Evolutionary conservation across 2,113 vertebrate species (phyloP), one percentile per base, ranked within the genome.

Genomic region (Heterochromis multidens): DNA sequence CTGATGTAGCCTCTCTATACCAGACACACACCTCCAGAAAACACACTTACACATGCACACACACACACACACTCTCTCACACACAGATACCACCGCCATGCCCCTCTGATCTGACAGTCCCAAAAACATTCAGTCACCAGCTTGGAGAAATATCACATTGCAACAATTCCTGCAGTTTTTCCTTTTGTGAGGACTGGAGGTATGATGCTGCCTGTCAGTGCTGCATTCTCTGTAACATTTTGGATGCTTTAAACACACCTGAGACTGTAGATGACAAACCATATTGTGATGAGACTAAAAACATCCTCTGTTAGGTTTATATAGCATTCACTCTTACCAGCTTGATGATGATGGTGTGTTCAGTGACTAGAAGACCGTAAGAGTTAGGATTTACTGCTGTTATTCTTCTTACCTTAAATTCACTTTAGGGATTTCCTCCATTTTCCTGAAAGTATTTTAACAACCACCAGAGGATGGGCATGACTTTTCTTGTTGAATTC

Each of bases 1-100:
- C 86, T 95, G 95, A 95, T 95, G 91, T 95, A 87, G 88, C 88
- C 84, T 86, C 79, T 88, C 80, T 84, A 79, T 81, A 80, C 63
- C 84, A 63, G 77, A 82, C 70, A 61, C 80, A 57, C 65, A 74
- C 81, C 82, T 77, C 17, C 56, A 58, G 46, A 83, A 80, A 74
- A 84, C 60, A 60, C 57, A 80, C 59, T 43, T 76, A 25, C 77
- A 83, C 72, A 27, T 78, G 40, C 60, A 77, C 63, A 81, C 60
- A 72, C 62, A 81, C 33, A 77, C 33, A 19, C 58, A 65, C 63
- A 40, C 37, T 81, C 23, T 58, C 63, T 49, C 25, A 29, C 67
- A 52, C 16, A 9, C 10, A 8, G 72, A 25, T 35, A 79, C 11
- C 54, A 63, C 63, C 23, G 81, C 57, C 59, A 17, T 80, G 49